These are phyloP conservation scores for Limenitis camilla DNA, from an alignment of 2,888 invertebrate genomes.

Conservation along the genomic window DNA sequence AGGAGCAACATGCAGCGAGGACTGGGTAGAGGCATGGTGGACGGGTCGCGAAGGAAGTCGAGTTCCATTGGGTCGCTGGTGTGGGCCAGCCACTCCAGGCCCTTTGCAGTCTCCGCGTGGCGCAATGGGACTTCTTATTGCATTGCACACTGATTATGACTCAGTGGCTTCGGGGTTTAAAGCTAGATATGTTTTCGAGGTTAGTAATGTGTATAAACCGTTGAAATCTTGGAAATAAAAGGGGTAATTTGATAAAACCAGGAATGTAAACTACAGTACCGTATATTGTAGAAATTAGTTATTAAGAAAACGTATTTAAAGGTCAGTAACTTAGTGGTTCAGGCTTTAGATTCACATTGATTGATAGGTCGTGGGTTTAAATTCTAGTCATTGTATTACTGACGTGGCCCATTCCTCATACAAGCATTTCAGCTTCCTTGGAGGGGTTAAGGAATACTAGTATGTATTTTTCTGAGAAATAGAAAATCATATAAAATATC, in stretches of 20 bases:
- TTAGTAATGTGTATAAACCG: slow-evolving; percentile 21
- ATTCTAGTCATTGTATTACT: no score
- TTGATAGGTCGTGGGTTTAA: no score
- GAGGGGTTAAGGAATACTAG: no score
- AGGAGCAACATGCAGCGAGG: slow-evolving; percentile 87
- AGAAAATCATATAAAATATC: no score
- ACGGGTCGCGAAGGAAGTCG: slow-evolving; percentile 87
- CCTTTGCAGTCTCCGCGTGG: slow-evolving; percentile 95
- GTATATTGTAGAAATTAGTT: background rate
- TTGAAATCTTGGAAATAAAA: background rate
- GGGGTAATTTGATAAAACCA: no score
- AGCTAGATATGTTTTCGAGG: slow-evolving; percentile 94
- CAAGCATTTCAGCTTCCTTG: no score
- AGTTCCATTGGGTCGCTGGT: slow-evolving; percentile 92
- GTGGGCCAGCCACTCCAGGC: slow-evolving; percentile 92
- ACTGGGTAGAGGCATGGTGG: slow-evolving; percentile 96
- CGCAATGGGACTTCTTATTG: slow-evolving; percentile 89
- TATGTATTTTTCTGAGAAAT: no score
- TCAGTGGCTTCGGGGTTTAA: slow-evolving; percentile 96
- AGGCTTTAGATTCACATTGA: no score
- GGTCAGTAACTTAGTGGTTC: no score
- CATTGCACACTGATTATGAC: slow-evolving; percentile 90
- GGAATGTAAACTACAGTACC: no score
- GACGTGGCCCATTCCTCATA: no score
- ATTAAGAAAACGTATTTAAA: no score